Evolutionary conservation across 2,113 vertebrate species (phyloP).

Genomic region (Noctilio leporinus): DNA sequence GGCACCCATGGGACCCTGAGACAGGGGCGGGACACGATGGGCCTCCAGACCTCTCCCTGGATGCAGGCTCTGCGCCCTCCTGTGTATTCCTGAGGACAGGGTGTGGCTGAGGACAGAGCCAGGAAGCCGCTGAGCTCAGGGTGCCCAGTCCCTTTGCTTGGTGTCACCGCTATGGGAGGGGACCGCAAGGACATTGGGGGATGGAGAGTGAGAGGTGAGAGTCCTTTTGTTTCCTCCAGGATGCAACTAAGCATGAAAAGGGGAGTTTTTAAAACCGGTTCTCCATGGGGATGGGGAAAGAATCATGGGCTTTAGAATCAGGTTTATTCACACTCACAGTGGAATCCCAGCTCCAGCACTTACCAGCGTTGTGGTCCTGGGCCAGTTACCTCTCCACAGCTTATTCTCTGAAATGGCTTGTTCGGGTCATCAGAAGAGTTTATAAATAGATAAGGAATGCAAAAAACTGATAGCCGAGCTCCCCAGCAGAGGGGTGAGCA

Average conservation of each 20-base stretch:
- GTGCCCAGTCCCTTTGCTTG: not conserved
- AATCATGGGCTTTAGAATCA: not conserved
- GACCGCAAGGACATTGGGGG: not conserved
- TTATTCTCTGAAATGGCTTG: not conserved
- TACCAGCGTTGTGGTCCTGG: not conserved
- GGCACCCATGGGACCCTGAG: not conserved
- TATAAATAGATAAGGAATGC: not conserved
- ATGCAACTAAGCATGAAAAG: not conserved
- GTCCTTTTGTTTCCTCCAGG: not conserved
- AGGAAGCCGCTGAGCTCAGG: not conserved
- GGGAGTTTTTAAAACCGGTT: not conserved
- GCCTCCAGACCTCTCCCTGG: not conserved
- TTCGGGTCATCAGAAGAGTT: not conserved
- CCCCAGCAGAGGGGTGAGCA: not conserved
- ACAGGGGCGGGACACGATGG: not conserved
- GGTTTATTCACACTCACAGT: not conserved
- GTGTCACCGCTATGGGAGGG: accelerated
- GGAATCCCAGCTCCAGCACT: not conserved
- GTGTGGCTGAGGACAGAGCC: not conserved
- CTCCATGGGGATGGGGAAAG: not conserved
- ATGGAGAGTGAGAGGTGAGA: not conserved
- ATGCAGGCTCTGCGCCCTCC: not conserved
- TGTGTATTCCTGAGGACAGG: not conserved
- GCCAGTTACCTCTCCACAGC: not conserved
- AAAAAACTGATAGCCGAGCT: accelerated